Percentiles rank a stretch among this genome's conserved stretches.
These are phyloP conservation scores for Atopsyche davidsoni DNA, from an alignment of 1,140 invertebrate species.

Conservation along the genomic window DNA sequence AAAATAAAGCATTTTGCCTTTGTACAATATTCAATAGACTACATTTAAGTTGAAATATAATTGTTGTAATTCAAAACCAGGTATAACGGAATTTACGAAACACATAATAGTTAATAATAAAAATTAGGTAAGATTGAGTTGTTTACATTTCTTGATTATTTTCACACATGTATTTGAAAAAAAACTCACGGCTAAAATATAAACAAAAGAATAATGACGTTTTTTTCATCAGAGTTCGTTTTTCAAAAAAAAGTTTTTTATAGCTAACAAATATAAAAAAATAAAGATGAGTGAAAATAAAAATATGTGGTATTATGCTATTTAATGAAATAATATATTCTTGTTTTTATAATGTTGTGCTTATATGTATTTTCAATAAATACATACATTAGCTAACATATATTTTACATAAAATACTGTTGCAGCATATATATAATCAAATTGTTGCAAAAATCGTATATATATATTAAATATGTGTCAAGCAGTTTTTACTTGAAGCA, in stretches of 20 bases:
- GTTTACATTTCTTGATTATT: not conserved
- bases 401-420: not conserved
- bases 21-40: too few relatives aligned
- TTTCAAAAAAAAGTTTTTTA: not conserved
- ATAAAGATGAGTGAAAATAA: not conserved
- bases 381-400: not conserved
- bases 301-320: not conserved
- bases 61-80: not conserved
- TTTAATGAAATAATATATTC: not conserved
- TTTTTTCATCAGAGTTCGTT: too few relatives aligned
- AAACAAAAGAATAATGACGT: not conserved
- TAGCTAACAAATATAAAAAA: not conserved
- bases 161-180: not conserved
- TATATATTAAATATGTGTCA: constrained; percentile 9
- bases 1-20: too few relatives aligned
- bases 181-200: not conserved
- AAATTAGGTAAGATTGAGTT: not conserved
- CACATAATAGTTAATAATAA: not conserved
- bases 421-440: not conserved
- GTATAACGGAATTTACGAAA: not conserved
- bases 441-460: not conserved
- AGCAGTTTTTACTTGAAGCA: too few relatives aligned
- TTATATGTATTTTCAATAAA: not conserved
- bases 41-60: not conserved
- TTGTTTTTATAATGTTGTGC: not conserved